phyloP scores from a whole-genome alignment of 64 coral and sea anemone species.

The Hydrozoanthus tunicans region DNA sequence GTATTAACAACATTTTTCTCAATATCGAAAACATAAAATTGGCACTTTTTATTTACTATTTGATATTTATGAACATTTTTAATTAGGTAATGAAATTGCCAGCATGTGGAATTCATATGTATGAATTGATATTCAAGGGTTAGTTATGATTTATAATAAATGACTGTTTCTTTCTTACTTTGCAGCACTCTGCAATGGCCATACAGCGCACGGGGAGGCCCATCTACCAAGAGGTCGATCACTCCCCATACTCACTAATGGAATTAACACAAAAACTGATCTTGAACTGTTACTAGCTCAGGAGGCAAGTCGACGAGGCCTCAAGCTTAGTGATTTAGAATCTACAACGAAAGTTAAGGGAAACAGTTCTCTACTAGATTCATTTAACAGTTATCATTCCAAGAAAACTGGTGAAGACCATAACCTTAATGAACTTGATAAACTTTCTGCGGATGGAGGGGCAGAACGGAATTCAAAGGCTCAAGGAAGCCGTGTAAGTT shows the following conservation, averaged over 20 bases:
- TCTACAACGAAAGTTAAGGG: slow-evolving; percentile 70
- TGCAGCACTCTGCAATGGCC: slow-evolving; percentile 89
- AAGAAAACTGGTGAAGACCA: slow-evolving; percentile 95
- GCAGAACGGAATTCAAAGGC: slow-evolving; percentile 45
- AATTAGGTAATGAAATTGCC: too few species aligned
- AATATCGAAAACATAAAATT: too few species aligned
- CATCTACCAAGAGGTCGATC: slow-evolving; percentile 56
- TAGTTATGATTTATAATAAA: neutral
- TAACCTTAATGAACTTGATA: slow-evolving; percentile 99
- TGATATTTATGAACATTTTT: too few species aligned
- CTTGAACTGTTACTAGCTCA: slow-evolving; percentile 92
- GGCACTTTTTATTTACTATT: too few species aligned
- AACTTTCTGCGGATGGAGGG: slow-evolving; percentile 67
- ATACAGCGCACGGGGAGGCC: slow-evolving; percentile 61
- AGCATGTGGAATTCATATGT: too few species aligned
- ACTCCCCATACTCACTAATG: slow-evolving; percentile 83
- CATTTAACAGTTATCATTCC: slow-evolving; percentile 48
- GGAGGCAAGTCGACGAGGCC: slow-evolving; percentile 73
- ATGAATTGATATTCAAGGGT: too few species aligned
- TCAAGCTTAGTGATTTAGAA: slow-evolving; percentile 87
- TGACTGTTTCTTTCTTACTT: neutral
- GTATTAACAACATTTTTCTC: too few species aligned
- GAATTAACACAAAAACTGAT: slow-evolving; percentile 91
- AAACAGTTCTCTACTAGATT: slow-evolving; percentile 58
- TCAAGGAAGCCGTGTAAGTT: slow-evolving; percentile 47